Conservation (phyloP, 2,113 vertebrate genomes). For the Calyptommatus sinebrachiatus region DNA sequence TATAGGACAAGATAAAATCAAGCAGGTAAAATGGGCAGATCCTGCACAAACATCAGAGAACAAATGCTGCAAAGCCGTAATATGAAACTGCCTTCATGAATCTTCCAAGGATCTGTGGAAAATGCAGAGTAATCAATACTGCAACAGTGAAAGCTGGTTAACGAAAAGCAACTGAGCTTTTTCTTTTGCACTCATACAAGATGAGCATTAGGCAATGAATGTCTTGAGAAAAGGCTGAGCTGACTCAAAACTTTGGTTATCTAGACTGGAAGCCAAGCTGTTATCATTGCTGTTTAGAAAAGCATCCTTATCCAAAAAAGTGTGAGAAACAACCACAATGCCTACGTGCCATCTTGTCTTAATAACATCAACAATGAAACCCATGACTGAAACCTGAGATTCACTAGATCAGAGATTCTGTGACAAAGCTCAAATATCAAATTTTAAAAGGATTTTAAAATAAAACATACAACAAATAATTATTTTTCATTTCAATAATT, state of each 20-base stretch:
- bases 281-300: neutral
- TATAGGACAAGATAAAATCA: too few species aligned
- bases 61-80: neutral
- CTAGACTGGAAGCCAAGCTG: neutral
- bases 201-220: neutral
- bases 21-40: neutral
- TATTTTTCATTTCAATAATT: too few species aligned
- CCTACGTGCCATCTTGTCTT: too few species aligned
- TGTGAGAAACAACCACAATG: too few species aligned
- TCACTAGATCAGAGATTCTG: too few species aligned
- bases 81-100: neutral
- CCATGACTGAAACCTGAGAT: too few species aligned
- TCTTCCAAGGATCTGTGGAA: neutral
- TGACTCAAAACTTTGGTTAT: neutral
- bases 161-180: neutral
- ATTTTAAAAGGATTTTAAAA: too few species aligned
- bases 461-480: too few species aligned
- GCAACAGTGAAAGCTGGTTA: neutral
- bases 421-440: too few species aligned
- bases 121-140: neutral
- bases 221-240: neutral
- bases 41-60: neutral
- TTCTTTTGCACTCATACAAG: neutral
- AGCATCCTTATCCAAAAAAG: neutral
- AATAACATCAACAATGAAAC: too few species aligned